Base-by-base conservation (phyloP, 2,888 invertebrate species). In the Hypolimnas misippus region DNA sequence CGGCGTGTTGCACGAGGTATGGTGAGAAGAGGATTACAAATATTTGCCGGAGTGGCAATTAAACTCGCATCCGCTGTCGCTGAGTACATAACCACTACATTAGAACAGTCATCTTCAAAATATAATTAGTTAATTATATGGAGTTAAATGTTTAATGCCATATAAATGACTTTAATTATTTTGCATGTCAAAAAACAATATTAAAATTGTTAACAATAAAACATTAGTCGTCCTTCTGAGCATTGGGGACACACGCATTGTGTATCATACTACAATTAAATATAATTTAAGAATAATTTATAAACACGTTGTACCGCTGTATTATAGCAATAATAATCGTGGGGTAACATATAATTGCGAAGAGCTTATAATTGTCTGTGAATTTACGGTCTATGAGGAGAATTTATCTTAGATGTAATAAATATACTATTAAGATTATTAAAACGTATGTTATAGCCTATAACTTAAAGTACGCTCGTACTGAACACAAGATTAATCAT, bases 301-400 rank as follows among this genome's bases (percentile, higher is more conserved):
- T 12, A 21, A 46, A 10, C 21, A n/a, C n/a, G n/a, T n/a, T n/a
- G n/a, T 17, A 12, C 12, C n/a, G n/a, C 46, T 29, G 25, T 25
- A 40, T 38, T 17, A 29, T 29, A 40, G 31, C 29, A 29, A 40
- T 29, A 38, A 40, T 19, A 31, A 29, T 51, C 25, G 25, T 49
- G n/a, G 16, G 21, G 12, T 31, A 40, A 19, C 35, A 50, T 57
- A 12, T 57, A 40, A 57, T 57, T 40, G 51, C 25, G 1, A 19
- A 31, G 19, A 17, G 17, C 16, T 12, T 57, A 14, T 58, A 42
- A 58, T 40, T 51, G 14, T 7, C 3, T n/a, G 17, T n/a, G 38
- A 40, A 35, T 50, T 57, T 29, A 49, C 57, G 35, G 49, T 17
- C n/a, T n/a, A 19, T 12, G 44, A 46, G 44, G 21, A 46, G 19